Conservation (phyloP, 2,888 invertebrate species). For the Ctenicera cuprea region DNA sequence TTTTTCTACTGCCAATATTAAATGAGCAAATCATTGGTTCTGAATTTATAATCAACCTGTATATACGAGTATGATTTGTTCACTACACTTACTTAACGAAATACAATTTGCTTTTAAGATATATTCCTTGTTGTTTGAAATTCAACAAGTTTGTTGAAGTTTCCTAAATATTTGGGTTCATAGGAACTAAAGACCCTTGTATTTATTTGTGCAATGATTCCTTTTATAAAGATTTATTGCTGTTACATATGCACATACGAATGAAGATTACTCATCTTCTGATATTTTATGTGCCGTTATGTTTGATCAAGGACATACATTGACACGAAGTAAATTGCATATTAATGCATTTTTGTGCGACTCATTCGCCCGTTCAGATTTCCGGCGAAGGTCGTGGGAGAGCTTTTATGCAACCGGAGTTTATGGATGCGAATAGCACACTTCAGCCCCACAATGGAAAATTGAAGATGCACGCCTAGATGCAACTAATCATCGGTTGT, state of each 20-base stretch:
- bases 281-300: slow-evolving; percentile 20
- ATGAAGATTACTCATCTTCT: slow-evolving; percentile 27
- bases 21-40: too few species aligned
- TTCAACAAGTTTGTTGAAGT: too few species aligned
- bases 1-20: too few species aligned
- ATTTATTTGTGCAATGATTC: too few species aligned
- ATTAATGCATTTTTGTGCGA: slow-evolving; percentile 39
- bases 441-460: slow-evolving; percentile 36
- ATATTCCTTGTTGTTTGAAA: too few species aligned
- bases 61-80: too few species aligned
- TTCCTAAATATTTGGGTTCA: too few species aligned
- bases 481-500: slow-evolving; percentile 46
- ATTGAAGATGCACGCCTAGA: slow-evolving; percentile 49
- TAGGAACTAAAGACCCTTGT: too few species aligned
- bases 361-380: slow-evolving; percentile 28
- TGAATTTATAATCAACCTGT: too few species aligned
- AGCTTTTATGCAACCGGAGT: slow-evolving; percentile 32
- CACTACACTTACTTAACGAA: too few species aligned
- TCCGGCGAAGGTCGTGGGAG: slow-evolving; percentile 35
- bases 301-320: slow-evolving; percentile 31
- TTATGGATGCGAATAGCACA: slow-evolving; percentile 36
- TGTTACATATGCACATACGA: not conserved
- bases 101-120: too few species aligned
- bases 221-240: too few species aligned
- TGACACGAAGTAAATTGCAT: slow-evolving; percentile 44